Conservation (phyloP, 2,888 invertebrate genomes). For the Arrhopalites spinosus region DNA sequence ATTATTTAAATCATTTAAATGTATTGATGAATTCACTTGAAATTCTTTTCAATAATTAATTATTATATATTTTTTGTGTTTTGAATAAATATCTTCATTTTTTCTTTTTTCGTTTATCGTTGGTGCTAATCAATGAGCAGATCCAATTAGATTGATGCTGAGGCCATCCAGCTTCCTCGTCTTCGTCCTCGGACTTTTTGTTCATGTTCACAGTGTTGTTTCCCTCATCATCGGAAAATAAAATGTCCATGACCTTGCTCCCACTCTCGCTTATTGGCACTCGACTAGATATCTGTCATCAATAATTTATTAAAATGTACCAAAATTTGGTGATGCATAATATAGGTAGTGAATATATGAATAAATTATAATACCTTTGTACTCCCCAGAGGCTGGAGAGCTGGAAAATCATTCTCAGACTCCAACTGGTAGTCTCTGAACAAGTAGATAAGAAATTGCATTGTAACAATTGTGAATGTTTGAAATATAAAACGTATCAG, state of each 20-base stretch:
- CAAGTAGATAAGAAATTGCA: too few species aligned
- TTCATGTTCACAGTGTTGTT: constrained; percentile 12
- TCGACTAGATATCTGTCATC: constrained; percentile 54
- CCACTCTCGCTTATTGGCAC: constrained; percentile 48
- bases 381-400: constrained; percentile 53
- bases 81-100: constrained; percentile 43
- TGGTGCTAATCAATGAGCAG: constrained; percentile 46
- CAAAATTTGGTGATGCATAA: background rate
- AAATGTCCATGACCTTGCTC: constrained; percentile 39
- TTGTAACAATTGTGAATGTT: too few species aligned
- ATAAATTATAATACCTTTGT: constrained; percentile 46
- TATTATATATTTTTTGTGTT: constrained; percentile 9
- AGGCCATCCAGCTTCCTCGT: constrained; percentile 34
- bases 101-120: constrained; percentile 54
- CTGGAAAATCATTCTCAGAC: constrained; percentile 55
- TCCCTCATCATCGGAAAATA: constrained; percentile 30
- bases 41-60: background rate
- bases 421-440: too few species aligned
- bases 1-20: background rate
- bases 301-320: constrained; percentile 6
- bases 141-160: constrained; percentile 42
- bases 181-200: constrained; percentile 18
- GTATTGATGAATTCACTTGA: constrained; percentile 7
- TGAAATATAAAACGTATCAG: too few species aligned
- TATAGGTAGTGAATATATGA: too few species aligned